Conservation (phyloP, 92 coral and sea anemone species). For the Bergia puertoricense region DNA sequence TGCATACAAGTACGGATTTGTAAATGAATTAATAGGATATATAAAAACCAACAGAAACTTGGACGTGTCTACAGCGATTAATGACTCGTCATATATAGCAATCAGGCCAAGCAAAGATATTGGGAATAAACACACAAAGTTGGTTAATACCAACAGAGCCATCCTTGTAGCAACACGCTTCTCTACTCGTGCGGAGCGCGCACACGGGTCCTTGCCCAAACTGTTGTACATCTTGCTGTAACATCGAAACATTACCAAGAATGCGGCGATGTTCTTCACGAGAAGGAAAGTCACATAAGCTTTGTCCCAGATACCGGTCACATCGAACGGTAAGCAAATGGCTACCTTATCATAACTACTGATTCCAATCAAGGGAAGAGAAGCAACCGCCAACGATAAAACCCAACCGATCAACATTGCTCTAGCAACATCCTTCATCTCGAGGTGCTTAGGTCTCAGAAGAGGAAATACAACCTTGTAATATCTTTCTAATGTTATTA, state of each 20-base stretch:
- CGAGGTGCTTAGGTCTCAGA: slow-evolving; percentile 67
- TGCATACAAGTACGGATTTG: slow-evolving; percentile 91
- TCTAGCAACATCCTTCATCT: slow-evolving; percentile 53
- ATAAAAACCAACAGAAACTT: slow-evolving; percentile 86
- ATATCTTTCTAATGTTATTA: slow-evolving; percentile 84
- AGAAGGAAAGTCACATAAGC: slow-evolving; percentile 79
- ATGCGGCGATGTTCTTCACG: slow-evolving; percentile 75
- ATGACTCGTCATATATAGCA: slow-evolving; percentile 76
- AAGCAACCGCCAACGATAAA: slow-evolving; percentile 68
- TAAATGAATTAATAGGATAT: slow-evolving; percentile 86
- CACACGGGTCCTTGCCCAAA: slow-evolving; percentile 37
- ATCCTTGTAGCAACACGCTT: slow-evolving; percentile 80
- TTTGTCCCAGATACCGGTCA: slow-evolving; percentile 54
- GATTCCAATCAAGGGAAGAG: slow-evolving; percentile 67
- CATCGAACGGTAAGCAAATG: slow-evolving; percentile 90
- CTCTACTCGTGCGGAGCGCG: slow-evolving; percentile 48
- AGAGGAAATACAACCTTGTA: slow-evolving; percentile 81
- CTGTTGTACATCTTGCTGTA: slow-evolving; percentile 84
- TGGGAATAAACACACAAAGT: slow-evolving; percentile 93
- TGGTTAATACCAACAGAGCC: slow-evolving; percentile 85
- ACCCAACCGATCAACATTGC: slow-evolving; percentile 66
- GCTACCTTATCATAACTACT: slow-evolving; percentile 89
- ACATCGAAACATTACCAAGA: slow-evolving; percentile 71
- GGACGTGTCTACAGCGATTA: slow-evolving; percentile 69
- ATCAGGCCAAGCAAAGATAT: slow-evolving; percentile 79